phyloP scores from a whole-genome alignment of 2,888 invertebrate genomes.

The Morpho helenor region DNA sequence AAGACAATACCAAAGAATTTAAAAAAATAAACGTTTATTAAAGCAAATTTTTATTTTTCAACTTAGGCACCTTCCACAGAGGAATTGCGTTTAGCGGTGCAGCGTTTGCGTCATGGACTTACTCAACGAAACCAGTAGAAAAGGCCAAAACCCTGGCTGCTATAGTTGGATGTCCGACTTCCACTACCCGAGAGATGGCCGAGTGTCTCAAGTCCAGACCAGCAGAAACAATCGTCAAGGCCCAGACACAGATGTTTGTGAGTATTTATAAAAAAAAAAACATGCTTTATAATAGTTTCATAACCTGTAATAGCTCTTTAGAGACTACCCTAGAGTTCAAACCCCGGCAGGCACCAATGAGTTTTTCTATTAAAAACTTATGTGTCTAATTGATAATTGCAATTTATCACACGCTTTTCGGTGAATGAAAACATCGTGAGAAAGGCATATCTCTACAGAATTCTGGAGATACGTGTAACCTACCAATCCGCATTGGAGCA shows the following conservation, averaged over 20 bases:
- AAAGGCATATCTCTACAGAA: too few relatives aligned
- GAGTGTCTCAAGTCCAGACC: constrained; percentile 82
- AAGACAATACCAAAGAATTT: too few relatives aligned
- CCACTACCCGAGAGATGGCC: constrained; percentile 74
- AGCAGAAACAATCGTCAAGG: constrained; percentile 79
- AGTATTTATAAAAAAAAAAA: constrained; percentile 44
- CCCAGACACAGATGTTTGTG: constrained; percentile 77
- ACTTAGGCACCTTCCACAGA: constrained; percentile 76
- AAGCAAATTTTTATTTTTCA: background rate
- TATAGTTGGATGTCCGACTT: constrained; percentile 81
- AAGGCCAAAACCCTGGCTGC: constrained; percentile 81
- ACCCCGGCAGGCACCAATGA: too few relatives aligned
- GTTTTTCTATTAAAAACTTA: too few relatives aligned
- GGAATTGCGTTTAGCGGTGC: constrained; percentile 86
- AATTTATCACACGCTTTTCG: too few relatives aligned
- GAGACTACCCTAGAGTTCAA: too few relatives aligned
- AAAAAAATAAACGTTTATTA: background rate
- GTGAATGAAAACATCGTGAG: too few relatives aligned
- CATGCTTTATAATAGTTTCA: too few relatives aligned
- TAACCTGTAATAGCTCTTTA: too few relatives aligned
- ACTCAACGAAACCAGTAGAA: constrained; percentile 76
- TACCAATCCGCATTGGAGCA: too few relatives aligned
- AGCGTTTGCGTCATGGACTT: constrained; percentile 81
- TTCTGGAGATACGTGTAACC: too few relatives aligned
- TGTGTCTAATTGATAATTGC: too few relatives aligned